A percentile compares a stretch with the other conserved stretches of the same genome.
Conservation (phyloP, 2,113 vertebrate genomes). For the Clarias batrachus region DNA sequence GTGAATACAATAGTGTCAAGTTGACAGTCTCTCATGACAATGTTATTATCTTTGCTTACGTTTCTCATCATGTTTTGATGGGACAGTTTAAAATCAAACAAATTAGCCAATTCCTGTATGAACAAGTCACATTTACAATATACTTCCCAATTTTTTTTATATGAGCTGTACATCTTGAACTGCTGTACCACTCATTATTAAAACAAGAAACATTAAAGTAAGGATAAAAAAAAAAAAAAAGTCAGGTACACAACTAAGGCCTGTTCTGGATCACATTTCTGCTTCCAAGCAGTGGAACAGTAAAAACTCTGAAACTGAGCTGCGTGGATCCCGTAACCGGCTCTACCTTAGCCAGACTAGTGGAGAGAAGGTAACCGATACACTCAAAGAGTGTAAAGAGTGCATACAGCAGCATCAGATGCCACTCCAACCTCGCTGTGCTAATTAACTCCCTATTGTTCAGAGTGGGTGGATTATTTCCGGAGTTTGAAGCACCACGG, state of each 20-base stretch:
- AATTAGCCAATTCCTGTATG: no score
- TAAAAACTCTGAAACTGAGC: constrained; percentile 76
- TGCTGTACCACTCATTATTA: not conserved
- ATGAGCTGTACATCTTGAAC: not conserved
- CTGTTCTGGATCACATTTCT: constrained; percentile 65
- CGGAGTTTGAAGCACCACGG: constrained; percentile 32
- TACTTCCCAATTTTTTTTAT: not conserved
- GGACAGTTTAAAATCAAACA: not conserved
- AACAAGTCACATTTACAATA: not conserved
- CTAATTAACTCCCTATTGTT: constrained; percentile 74
- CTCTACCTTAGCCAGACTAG: constrained; percentile 66
- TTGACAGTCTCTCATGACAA: not conserved
- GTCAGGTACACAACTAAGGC: constrained; percentile 62
- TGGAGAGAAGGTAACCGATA: constrained; percentile 70
- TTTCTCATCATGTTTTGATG: not conserved
- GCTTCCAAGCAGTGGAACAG: constrained; percentile 68
- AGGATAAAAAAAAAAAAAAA: constrained; percentile 49
- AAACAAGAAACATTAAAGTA: not conserved
- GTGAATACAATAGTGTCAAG: not conserved
- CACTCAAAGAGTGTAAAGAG: constrained; percentile 51
- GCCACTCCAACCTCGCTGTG: constrained; percentile 44
- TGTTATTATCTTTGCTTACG: not conserved
- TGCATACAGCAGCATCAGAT: constrained; percentile 51
- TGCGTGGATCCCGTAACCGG: constrained; percentile 71
- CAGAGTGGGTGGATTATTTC: constrained; percentile 57